These are phyloP conservation scores for Jacana jacana DNA, from an alignment of 2,113 vertebrate genomes.

Conservation along the genomic window DNA sequence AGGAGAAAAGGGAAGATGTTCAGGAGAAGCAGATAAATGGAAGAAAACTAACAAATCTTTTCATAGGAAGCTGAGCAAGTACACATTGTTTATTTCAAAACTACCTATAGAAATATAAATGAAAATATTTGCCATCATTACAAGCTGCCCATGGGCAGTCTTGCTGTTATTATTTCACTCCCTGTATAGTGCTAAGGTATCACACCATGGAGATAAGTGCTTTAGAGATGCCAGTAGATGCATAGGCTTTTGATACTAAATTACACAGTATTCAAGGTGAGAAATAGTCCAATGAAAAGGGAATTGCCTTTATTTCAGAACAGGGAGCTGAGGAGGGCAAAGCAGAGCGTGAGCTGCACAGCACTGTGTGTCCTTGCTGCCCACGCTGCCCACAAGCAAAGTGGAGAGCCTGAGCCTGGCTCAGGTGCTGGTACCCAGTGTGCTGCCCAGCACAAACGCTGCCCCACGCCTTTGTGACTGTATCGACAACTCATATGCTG, in stretches of 20 bases:
- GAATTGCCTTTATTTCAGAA: background rate
- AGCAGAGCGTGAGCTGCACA: background rate
- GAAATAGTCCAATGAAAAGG: background rate
- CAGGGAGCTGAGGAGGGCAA: background rate
- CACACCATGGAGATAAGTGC: background rate
- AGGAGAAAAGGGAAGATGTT: background rate
- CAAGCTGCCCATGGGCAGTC: background rate
- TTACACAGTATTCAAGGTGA: background rate
- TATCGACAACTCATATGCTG: background rate
- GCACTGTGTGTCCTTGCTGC: background rate
- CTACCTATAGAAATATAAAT: background rate
- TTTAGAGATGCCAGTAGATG: background rate
- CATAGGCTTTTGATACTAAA: background rate
- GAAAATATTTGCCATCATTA: background rate
- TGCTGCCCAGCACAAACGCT: background rate
- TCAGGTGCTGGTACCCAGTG: background rate
- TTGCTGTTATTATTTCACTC: background rate
- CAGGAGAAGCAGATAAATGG: background rate
- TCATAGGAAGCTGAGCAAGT: background rate
- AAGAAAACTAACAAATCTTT: background rate
- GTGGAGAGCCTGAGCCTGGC: background rate
- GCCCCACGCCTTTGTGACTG: background rate
- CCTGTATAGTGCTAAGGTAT: background rate
- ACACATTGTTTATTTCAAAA: background rate
- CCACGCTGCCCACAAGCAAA: rapidly evolving